Conservation (phyloP, 2,113 vertebrate genomes). For the Amia ocellicauda region DNA sequence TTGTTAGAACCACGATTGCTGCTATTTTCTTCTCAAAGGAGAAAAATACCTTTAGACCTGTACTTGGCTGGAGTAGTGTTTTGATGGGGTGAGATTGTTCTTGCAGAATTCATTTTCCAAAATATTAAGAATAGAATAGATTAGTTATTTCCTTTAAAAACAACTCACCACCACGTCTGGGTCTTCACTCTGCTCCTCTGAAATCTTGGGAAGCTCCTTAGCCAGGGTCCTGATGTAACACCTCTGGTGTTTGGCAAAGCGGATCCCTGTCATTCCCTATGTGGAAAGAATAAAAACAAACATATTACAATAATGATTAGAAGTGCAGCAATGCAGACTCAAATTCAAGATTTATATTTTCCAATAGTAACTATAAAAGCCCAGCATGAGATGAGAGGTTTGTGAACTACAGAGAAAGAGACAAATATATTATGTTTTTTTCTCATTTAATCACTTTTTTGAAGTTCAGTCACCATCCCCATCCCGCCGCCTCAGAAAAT, state of each 20-base stretch:
- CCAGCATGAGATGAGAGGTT: not conserved
- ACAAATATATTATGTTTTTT: not conserved
- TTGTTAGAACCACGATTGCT: too few species aligned
- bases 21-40: too few species aligned
- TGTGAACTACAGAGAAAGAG: not conserved
- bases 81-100: too few species aligned
- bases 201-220: conserved; percentile 51
- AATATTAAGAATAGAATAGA: too few species aligned
- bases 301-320: too few species aligned
- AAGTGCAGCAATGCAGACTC: too few species aligned
- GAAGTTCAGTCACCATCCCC: too few species aligned
- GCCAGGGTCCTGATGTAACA: conserved; percentile 72
- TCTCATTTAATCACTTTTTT: not conserved
- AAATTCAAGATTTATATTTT: too few species aligned
- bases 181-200: conserved; percentile 48
- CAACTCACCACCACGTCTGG: conserved; percentile 37
- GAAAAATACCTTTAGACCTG: too few species aligned
- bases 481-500: too few species aligned
- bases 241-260: conserved; percentile 68
- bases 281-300: conserved; percentile 43
- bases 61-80: too few species aligned
- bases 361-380: not conserved
- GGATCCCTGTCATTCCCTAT: conserved; percentile 72
- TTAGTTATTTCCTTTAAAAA: not conserved
- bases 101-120: too few species aligned